Percentiles rank a stretch among this genome's conserved stretches.
Conservation (phyloP, 2,888 invertebrate species). For the Cataglyphis altisquamis region DNA sequence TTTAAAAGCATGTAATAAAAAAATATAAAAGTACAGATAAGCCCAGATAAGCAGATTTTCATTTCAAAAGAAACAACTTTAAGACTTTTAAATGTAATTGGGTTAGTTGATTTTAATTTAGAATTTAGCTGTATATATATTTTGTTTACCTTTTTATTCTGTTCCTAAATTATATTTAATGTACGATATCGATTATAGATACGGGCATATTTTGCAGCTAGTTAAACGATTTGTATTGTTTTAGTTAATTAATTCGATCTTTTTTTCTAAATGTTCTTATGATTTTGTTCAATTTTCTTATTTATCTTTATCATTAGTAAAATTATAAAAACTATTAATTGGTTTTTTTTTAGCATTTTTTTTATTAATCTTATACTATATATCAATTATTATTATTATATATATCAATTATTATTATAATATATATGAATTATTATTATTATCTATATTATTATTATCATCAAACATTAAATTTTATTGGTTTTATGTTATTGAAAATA, state of each 20-base stretch:
- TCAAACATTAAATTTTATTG: neutral
- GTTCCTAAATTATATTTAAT: neutral
- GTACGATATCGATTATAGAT: neutral
- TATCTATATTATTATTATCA: neutral
- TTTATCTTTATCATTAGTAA: neutral
- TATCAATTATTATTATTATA: neutral
- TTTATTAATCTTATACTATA: neutral
- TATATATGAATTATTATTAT: neutral
- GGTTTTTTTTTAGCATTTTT: neutral
- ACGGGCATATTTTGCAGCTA: neutral
- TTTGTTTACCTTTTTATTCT: neutral
- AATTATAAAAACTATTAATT: neutral
- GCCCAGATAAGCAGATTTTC: neutral
- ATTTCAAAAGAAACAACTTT: constrained; percentile 1
- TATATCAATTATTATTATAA: neutral
- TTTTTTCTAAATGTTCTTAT: neutral
- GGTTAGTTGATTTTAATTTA: constrained; percentile 27
- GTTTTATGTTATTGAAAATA: neutral
- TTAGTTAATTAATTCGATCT: neutral
- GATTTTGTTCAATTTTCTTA: neutral
- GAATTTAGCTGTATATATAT: neutral
- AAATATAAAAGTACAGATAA: neutral
- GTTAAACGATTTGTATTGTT: neutral
- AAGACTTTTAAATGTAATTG: constrained; percentile 10
- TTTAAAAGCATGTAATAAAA: neutral